phyloP scores from a whole-genome alignment of 2,888 invertebrate species.

The Melinopterus prodromus region DNA sequence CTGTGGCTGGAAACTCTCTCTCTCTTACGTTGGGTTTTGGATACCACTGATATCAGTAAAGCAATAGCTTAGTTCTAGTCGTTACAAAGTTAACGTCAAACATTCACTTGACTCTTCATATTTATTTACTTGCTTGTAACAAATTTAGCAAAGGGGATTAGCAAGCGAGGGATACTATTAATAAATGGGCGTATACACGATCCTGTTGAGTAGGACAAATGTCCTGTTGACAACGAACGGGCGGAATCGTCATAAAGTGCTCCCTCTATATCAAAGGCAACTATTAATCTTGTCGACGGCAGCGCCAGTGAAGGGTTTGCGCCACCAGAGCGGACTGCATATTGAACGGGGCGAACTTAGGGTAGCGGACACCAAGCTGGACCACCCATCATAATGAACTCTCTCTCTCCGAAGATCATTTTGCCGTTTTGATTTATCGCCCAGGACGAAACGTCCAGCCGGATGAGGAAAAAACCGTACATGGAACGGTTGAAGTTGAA shows the following conservation, averaged over 20 bases:
- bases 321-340: constrained; percentile 43
- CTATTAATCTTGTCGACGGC: constrained; percentile 40
- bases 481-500: background rate
- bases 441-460: background rate
- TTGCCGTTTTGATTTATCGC: background rate
- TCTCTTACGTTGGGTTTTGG: too few species aligned
- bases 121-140: too few species aligned
- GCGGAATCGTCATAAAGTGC: constrained; percentile 32
- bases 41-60: too few species aligned
- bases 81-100: too few species aligned
- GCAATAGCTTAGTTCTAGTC: too few species aligned
- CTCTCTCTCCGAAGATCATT: background rate
- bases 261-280: constrained; percentile 31
- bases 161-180: too few species aligned
- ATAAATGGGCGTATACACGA: background rate
- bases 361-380: background rate
- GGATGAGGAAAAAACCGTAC: background rate
- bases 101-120: too few species aligned
- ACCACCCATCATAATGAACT: background rate
- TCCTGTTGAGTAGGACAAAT: constrained; percentile 30
- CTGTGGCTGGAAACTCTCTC: too few species aligned
- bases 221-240: constrained; percentile 31
- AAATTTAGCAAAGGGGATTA: too few species aligned
- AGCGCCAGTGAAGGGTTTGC: constrained; percentile 28
- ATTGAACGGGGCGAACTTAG: constrained; percentile 33